phyloP scores from a whole-genome alignment of 2,888 invertebrate species.

The Phaonia tiefii region DNA sequence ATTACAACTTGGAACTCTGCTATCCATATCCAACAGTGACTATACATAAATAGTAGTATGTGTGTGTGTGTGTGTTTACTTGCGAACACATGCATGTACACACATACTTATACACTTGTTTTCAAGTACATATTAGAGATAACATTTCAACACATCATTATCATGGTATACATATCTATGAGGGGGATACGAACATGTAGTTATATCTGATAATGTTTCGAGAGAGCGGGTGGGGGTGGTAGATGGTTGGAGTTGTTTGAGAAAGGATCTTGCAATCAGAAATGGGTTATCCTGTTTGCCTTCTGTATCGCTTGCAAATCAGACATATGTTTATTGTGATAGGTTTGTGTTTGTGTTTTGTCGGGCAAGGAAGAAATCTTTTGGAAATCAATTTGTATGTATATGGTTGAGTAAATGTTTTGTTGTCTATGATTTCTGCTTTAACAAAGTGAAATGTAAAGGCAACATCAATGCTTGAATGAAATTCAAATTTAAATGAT shows the following conservation, averaged over 20 bases:
- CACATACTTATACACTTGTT: conserved; percentile 13
- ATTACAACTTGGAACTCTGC: too few species aligned
- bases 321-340: conserved; percentile 51
- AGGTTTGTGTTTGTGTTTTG: not conserved
- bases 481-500: conserved; percentile 29
- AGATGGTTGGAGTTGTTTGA: too few species aligned
- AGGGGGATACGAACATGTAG: not conserved
- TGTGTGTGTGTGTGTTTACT: too few species aligned
- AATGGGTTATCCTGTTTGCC: not conserved
- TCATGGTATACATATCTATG: conserved; percentile 42
- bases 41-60: too few species aligned
- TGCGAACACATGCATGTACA: not conserved
- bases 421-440: conserved; percentile 45
- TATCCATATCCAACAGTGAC: too few species aligned
- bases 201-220: too few species aligned
- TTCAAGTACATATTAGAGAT: conserved; percentile 52
- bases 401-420: conserved; percentile 61
- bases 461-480: conserved; percentile 4
- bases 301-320: not conserved
- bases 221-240: too few species aligned
- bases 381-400: conserved; percentile 60
- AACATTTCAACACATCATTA: conserved; percentile 65
- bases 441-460: conserved; percentile 26
- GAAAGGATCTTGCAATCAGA: not conserved
- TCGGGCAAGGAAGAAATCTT: conserved; percentile 48